These are phyloP conservation scores for Indri indri DNA, from an alignment of 2,113 vertebrate species.

Conservation along the genomic window DNA sequence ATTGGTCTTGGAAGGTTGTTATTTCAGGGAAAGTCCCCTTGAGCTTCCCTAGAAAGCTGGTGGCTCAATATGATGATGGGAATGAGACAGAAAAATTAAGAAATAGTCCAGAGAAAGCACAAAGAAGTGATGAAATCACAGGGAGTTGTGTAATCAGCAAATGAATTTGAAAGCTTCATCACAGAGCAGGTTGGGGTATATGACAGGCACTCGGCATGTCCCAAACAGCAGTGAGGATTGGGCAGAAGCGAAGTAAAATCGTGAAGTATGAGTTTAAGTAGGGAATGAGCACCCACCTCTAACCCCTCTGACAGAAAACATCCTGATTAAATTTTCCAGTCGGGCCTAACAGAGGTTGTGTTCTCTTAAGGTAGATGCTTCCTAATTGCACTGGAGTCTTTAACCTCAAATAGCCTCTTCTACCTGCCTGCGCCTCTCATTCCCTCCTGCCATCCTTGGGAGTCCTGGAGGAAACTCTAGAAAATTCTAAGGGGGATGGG, in stretches of 20 bases:
- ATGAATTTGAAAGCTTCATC: no score
- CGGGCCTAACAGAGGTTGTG: rapidly evolving
- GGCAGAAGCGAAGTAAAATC: background rate
- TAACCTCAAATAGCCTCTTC: background rate
- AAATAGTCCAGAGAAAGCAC: background rate
- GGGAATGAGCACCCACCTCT: rapidly evolving
- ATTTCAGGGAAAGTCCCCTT: background rate
- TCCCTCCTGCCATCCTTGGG: background rate
- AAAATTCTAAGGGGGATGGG: no score
- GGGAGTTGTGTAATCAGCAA: no score
- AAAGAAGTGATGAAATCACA: rapidly evolving
- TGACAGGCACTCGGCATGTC: rapidly evolving
- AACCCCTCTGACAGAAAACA: background rate
- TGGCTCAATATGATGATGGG: background rate
- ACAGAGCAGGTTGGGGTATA: rapidly evolving
- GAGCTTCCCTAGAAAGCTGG: background rate
- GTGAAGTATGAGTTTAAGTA: rapidly evolving
- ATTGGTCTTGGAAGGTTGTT: background rate
- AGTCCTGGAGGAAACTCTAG: background rate
- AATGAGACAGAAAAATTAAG: background rate
- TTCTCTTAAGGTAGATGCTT: background rate
- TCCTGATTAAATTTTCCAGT: background rate
- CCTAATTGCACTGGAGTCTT: background rate
- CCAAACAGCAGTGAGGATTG: background rate
- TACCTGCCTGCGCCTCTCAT: rapidly evolving